Percentiles rank a stretch among this genome's conserved stretches.
Conservation (phyloP, 2,797 vertebrate genomes). For the Holocentrus rufus region DNA sequence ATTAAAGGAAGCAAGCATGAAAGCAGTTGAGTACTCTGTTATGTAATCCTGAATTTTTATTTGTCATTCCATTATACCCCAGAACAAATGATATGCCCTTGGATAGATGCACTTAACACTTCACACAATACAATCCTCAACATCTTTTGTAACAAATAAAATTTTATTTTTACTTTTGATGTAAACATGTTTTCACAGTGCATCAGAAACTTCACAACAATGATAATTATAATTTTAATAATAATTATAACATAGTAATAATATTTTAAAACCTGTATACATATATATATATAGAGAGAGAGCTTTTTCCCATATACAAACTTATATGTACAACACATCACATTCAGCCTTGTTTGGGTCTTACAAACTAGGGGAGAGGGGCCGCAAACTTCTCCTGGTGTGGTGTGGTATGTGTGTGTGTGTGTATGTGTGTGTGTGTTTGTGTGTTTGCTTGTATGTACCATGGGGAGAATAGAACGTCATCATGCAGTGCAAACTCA, state of each 20-base stretch:
- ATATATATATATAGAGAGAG: slow-evolving; percentile 29
- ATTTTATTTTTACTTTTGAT: slow-evolving; percentile 41
- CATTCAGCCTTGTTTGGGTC: slow-evolving; percentile 67
- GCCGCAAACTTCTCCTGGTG: slow-evolving; percentile 3
- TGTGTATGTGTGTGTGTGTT: slow-evolving; percentile 7
- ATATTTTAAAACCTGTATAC: slow-evolving; percentile 36
- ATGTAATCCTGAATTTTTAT: slow-evolving; percentile 55
- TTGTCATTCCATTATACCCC: slow-evolving; percentile 46
- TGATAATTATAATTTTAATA: slow-evolving; percentile 55
- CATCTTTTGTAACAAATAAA: slow-evolving; percentile 35
- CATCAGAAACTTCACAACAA: slow-evolving; percentile 68
- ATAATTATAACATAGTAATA: slow-evolving; percentile 35
- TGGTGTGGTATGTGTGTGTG: slow-evolving; percentile 9
- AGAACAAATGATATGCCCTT: slow-evolving; percentile 50
- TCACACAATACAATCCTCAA: slow-evolving; percentile 57
- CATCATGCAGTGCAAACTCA: not conserved
- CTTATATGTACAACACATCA: slow-evolving; percentile 63
- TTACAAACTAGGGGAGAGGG: slow-evolving; percentile 33
- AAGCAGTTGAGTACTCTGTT: not conserved
- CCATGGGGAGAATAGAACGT: not conserved
- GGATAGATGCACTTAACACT: slow-evolving; percentile 36
- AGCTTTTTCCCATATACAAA: slow-evolving; percentile 41
- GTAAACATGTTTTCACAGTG: slow-evolving; percentile 75
- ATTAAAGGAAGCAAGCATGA: slow-evolving; percentile 11
- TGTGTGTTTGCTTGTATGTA: slow-evolving; percentile 17